These are phyloP conservation scores for Carcina quercana DNA, from an alignment of 2,888 invertebrate species.

Conservation along the genomic window DNA sequence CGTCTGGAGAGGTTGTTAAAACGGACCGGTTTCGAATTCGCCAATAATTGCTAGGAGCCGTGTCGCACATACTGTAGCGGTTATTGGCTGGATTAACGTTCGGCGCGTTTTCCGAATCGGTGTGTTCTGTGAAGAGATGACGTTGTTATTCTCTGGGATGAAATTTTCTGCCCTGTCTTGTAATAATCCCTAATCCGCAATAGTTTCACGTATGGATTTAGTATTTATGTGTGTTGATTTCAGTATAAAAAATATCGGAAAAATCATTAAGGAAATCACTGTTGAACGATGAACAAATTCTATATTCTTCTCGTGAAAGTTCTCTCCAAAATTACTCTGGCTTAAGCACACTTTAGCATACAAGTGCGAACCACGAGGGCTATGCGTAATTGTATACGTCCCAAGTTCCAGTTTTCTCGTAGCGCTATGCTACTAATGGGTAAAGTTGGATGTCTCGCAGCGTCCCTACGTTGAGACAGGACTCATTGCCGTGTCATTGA, in stretches of 20 bases:
- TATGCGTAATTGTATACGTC: too few species aligned
- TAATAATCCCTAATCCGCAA: too few species aligned
- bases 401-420: constrained; percentile 22
- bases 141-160: constrained; percentile 3
- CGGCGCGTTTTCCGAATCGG: constrained; percentile 16
- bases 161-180: background rate
- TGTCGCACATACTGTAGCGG: constrained; percentile 12
- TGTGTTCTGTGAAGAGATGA: constrained; percentile 5
- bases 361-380: too few species aligned
- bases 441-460: constrained; percentile 36
- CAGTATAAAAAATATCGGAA: too few species aligned
- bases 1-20: constrained; percentile 3
- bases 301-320: too few species aligned
- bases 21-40: constrained; percentile 15
- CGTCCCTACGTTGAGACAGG: constrained; percentile 23
- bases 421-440: constrained; percentile 29
- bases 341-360: too few species aligned
- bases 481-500: constrained; percentile 33
- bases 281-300: too few species aligned
- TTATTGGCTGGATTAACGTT: constrained; percentile 23
- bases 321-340: too few species aligned
- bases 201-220: too few species aligned
- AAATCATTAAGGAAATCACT: too few species aligned
- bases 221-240: too few species aligned
- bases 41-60: constrained; percentile 19